Evolutionary conservation across 1,140 invertebrate genomes (phyloP).

Genomic region (Zaprionus lachaisei): DNA sequence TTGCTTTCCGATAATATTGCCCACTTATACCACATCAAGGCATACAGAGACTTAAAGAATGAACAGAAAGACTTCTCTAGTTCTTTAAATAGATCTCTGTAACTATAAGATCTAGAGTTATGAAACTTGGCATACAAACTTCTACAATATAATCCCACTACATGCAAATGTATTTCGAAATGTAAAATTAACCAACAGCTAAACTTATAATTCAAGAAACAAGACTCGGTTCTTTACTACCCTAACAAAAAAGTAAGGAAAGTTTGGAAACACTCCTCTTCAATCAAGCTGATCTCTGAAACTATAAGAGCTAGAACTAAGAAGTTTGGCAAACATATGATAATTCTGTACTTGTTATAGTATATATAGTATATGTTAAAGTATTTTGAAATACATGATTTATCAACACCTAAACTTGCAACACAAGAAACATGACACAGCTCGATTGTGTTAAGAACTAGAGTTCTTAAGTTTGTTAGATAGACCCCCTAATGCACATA

Average conservation of each 20-base stretch:
- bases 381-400: not conserved
- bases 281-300: not conserved
- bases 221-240: too few relatives aligned
- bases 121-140: not conserved
- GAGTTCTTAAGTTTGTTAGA: not conserved
- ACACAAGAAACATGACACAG: too few relatives aligned
- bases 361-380: too few relatives aligned
- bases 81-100: not conserved
- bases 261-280: not conserved
- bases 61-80: not conserved
- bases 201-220: too few relatives aligned
- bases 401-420: not conserved
- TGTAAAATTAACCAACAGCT: not conserved
- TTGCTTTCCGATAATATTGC: not conserved
- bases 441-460: too few relatives aligned
- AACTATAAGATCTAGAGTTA: not conserved
- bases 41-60: not conserved
- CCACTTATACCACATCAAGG: not conserved
- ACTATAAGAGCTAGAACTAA: not conserved
- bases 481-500: not conserved
- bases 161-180: not conserved
- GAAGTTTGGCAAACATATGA: not conserved
- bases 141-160: not conserved
- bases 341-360: rapidly evolving
- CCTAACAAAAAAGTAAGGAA: not conserved